Conservation (phyloP, 2,888 invertebrate species). For the Ectemnius cavifrons region DNA sequence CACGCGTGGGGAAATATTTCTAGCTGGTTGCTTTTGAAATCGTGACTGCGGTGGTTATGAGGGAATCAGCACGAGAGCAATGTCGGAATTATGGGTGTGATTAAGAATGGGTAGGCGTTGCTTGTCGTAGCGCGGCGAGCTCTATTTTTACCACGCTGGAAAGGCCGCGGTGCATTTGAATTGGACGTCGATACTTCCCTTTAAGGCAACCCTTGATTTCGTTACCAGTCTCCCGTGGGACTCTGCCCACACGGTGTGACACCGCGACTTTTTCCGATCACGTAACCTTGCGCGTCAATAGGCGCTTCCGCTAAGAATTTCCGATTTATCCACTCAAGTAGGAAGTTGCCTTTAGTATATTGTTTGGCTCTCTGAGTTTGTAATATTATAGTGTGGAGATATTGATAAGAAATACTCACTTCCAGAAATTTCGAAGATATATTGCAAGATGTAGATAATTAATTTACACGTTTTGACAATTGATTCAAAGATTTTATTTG, state of each 20-base stretch:
- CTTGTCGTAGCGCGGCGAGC: neutral
- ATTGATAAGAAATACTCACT: no score
- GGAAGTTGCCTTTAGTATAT: neutral
- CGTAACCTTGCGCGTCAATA: conserved; percentile 24
- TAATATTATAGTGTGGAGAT: no score
- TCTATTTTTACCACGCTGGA: conserved; percentile 3
- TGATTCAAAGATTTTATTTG: no score
- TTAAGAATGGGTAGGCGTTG: conserved; percentile 1
- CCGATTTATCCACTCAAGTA: conserved; percentile 17
- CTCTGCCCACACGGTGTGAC: conserved; percentile 12
- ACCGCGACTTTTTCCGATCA: conserved; percentile 24
- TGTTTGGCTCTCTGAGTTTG: no score
- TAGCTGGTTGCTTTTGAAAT: neutral
- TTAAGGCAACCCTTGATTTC: conserved; percentile 12
- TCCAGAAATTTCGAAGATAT: no score
- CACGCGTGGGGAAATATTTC: neutral
- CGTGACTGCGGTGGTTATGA: neutral
- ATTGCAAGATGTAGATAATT: no score
- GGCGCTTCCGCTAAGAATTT: conserved; percentile 19
- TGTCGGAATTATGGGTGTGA: neutral
- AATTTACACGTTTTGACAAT: no score
- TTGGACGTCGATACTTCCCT: neutral
- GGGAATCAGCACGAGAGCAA: conserved; percentile 2
- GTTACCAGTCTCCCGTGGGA: conserved; percentile 8
- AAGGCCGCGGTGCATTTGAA: neutral